Evolutionary conservation across 2,797 vertebrate species (phyloP), one percentile per base, ranked within the genome.

Genomic region (Cheirogaleus major): DNA sequence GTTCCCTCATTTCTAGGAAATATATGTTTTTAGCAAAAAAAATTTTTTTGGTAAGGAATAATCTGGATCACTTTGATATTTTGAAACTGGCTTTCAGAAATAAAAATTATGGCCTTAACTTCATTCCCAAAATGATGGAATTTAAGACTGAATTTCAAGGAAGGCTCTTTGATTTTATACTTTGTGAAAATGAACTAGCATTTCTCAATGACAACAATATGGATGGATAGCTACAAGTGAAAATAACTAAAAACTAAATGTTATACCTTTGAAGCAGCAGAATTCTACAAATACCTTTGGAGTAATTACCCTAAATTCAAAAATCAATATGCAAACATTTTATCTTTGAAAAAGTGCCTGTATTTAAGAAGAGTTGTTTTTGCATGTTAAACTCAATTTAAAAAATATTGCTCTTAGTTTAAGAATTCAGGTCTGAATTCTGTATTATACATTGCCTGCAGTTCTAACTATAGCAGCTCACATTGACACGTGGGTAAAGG

Each of bases 81-180:
- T 52, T 70, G 20, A 95, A 93, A 35, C 32, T 96, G 30, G 27
- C 93, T 95, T 95, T 75, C 27, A 72, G 84, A 89, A 70, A 89
- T 94, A 35, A 92, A 89, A 94, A 92, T 76, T 72, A 72, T 38
- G n/a, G 13, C 41, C 84, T 94, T 89, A 90, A 41, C 17, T 89
- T 85, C 30, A 89, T 92, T 89, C 38, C n/a, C 43, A 25, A 91
- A 80, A 80, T 85, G 73, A 63, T 81, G 48, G 43, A 89, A 81
- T 93, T 88, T 93, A 85, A 70, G 65, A 76, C n/a, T 89, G 52
- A 93, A 81, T 96, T 87, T n/a, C 55, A 95, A 93, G 63, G 61
- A 14, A 45, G 11, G 23, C 6, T 72, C 35, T 96, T 81, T 85
- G 9, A 78, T 85, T 89, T 76, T 91, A 91, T 15, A 41, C 43